A percentile compares a stretch with the other conserved stretches of the same genome.
These are phyloP conservation scores for Drosophila melanica DNA, from an alignment of 1,140 invertebrate genomes.

Conservation along the genomic window DNA sequence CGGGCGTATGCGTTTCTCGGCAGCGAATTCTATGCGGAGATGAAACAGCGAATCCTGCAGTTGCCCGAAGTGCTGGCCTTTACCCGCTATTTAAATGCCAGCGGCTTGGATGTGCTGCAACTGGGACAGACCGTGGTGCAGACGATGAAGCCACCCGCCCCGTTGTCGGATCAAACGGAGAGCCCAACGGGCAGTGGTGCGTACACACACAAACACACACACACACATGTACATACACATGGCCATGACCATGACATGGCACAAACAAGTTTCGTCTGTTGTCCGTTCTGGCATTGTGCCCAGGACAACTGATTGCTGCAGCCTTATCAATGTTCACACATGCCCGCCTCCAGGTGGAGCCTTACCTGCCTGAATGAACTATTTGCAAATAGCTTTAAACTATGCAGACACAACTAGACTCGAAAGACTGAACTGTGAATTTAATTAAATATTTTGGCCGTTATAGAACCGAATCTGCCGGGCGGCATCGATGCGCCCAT, in stretches of 20 bases:
- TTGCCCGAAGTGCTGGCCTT: slow-evolving; percentile 68
- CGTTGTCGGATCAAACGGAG: not conserved
- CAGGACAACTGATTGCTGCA: slow-evolving; percentile 22
- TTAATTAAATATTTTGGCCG: slow-evolving; percentile 41
- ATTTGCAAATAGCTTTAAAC: slow-evolving; percentile 34
- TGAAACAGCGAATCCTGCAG: slow-evolving; percentile 55
- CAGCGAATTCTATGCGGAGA: slow-evolving; percentile 51
- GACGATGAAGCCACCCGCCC: slow-evolving; percentile 2
- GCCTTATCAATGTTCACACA: slow-evolving; percentile 27
- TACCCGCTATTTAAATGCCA: slow-evolving; percentile 62
- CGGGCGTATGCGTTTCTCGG: slow-evolving; percentile 62
- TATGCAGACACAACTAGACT: slow-evolving; percentile 38
- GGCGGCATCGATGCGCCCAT: slow-evolving; percentile 12
- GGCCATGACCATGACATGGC: not conserved
- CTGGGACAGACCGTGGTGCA: slow-evolving; percentile 34
- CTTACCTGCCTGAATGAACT: slow-evolving; percentile 29
- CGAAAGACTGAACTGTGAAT: not conserved
- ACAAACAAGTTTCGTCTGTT: slow-evolving; percentile 20
- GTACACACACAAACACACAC: slow-evolving; percentile 18
- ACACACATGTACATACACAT: not conserved
- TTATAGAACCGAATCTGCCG: slow-evolving; percentile 18
- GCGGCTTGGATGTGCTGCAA: slow-evolving; percentile 67
- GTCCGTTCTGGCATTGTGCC: slow-evolving; percentile 24
- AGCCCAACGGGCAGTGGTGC: slow-evolving; percentile 41
- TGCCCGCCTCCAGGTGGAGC: slow-evolving; percentile 9